phyloP scores from a whole-genome alignment of 2,888 invertebrate genomes.

The Eilema sororculum region DNA sequence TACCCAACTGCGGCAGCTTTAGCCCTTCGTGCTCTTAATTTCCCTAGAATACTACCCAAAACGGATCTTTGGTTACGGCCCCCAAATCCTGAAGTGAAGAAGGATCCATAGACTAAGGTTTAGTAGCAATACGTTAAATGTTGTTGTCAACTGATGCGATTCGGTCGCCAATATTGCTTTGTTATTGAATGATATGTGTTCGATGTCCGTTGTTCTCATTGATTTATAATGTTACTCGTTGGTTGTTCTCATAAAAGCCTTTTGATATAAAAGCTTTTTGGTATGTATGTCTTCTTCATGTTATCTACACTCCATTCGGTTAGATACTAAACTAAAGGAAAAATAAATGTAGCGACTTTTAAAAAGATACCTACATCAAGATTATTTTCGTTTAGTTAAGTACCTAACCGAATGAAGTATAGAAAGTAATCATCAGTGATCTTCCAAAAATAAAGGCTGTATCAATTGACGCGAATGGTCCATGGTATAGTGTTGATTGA shows the following conservation, averaged over 20 bases:
- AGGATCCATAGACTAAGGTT: conserved; percentile 63
- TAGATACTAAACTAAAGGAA: too few relatives aligned
- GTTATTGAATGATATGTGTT: conserved; percentile 13
- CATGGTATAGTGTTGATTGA: conserved; percentile 32
- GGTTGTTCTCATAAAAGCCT: conserved; percentile 1
- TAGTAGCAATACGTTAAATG: conserved; percentile 28
- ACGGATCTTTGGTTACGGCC: conserved; percentile 77
- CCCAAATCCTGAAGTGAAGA: conserved; percentile 71
- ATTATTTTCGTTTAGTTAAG: too few relatives aligned
- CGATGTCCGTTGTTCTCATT: background rate
- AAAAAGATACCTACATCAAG: too few relatives aligned
- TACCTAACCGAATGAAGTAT: too few relatives aligned
- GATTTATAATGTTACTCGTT: too few relatives aligned
- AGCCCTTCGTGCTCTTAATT: conserved; percentile 76
- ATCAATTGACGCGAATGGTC: conserved; percentile 37
- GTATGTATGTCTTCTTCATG: background rate
- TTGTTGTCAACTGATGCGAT: conserved; percentile 26
- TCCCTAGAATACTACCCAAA: conserved; percentile 79
- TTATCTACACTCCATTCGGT: too few relatives aligned
- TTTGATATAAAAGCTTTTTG: background rate
- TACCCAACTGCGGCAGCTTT: conserved; percentile 70
- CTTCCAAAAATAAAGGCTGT: conserved; percentile 15
- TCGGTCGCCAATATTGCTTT: conserved; percentile 26
- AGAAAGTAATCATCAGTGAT: background rate
- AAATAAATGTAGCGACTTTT: too few relatives aligned